Percentiles rank a stretch among this genome's conserved stretches.
Evolutionary conservation across 2,888 invertebrate genomes (phyloP).

Genomic region (Apodemia zela): DNA sequence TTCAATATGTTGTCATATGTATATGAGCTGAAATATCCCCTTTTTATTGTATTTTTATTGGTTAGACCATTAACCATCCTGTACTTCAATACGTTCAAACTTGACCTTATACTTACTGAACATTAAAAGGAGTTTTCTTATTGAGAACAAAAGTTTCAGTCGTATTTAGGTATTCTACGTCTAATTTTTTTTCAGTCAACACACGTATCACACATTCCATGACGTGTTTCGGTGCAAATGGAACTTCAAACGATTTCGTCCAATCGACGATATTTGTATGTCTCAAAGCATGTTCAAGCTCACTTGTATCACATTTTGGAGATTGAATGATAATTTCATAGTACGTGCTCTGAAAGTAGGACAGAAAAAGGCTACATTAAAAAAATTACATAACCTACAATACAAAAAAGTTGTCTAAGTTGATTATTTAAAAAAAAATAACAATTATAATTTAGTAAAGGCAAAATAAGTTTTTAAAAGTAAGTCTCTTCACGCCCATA

Average conservation of each 20-base stretch:
- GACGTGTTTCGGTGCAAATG: slow-evolving; percentile 40
- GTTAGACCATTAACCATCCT: too few relatives aligned
- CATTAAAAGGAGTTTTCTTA: slow-evolving; percentile 36
- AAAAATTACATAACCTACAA: too few relatives aligned
- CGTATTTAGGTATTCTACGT: slow-evolving; percentile 26
- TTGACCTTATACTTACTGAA: slow-evolving; percentile 34
- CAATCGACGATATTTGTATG: slow-evolving; percentile 50
- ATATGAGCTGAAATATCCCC: too few relatives aligned
- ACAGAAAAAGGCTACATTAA: too few relatives aligned
- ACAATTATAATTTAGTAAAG: too few relatives aligned
- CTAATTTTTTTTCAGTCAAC: slow-evolving; percentile 31
- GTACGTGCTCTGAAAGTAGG: slow-evolving; percentile 39
- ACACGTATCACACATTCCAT: slow-evolving; percentile 38
- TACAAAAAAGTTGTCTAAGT: too few relatives aligned
- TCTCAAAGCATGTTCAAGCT: slow-evolving; percentile 44
- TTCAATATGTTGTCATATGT: too few relatives aligned
- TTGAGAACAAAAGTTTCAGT: slow-evolving; percentile 39
- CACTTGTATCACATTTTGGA: slow-evolving; percentile 41
- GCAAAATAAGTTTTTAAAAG: too few relatives aligned
- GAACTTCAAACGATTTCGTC: slow-evolving; percentile 36
- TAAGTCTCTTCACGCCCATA: too few relatives aligned
- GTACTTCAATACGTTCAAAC: too few relatives aligned
- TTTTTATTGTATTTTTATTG: too few relatives aligned
- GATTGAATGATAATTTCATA: slow-evolving; percentile 50
- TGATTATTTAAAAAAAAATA: too few relatives aligned